Evolutionary conservation across 2,113 vertebrate species (phyloP).

Genomic region (Amblyornis subalaris): DNA sequence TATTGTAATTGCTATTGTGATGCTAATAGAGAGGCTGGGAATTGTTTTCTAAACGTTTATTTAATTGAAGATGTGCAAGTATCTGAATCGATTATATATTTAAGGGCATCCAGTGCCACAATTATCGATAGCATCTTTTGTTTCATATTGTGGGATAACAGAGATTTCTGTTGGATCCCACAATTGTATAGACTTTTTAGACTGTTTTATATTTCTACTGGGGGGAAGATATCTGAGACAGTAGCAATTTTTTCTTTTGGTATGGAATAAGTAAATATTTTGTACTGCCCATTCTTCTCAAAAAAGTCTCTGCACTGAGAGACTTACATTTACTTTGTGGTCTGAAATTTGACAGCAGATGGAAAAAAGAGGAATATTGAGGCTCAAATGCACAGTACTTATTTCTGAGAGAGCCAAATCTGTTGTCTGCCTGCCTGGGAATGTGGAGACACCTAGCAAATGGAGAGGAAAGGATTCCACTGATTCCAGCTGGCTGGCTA

Average conservation of each 20-base stretch:
- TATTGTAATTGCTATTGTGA: neutral
- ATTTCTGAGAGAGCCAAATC: neutral
- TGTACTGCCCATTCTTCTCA: neutral
- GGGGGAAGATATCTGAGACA: rapidly evolving
- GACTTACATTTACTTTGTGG: neutral
- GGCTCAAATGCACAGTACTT: neutral
- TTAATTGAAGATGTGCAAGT: neutral
- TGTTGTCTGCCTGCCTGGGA: neutral
- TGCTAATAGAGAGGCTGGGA: neutral
- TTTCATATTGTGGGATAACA: neutral
- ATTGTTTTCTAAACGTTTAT: neutral
- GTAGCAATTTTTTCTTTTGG: neutral
- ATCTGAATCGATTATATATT: neutral
- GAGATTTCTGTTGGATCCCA: neutral
- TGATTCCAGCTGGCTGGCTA: neutral
- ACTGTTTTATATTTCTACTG: neutral
- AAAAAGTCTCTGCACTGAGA: neutral
- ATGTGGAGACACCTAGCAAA: neutral
- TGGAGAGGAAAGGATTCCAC: neutral
- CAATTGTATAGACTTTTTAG: neutral
- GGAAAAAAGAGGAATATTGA: neutral
- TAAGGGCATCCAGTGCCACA: neutral
- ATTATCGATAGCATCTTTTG: neutral
- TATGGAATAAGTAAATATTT: neutral
- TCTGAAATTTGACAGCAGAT: neutral